Conservation (phyloP, 2,113 vertebrate genomes). For the Xenopus laevis region DNA sequence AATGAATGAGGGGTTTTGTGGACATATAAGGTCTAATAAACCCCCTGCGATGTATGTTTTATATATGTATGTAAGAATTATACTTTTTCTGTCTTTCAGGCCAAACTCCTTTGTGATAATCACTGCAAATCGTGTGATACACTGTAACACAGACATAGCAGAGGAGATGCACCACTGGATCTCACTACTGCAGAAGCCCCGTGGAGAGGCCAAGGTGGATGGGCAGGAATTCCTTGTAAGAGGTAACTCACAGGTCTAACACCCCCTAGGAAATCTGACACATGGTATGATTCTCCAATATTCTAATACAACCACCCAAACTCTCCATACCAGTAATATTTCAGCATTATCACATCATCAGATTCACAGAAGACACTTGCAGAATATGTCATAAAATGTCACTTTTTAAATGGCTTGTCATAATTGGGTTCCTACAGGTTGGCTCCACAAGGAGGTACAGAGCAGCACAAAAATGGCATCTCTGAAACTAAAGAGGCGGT, state of each 20-base stretch:
- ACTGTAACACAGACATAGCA: constrained; percentile 86
- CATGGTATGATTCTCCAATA: no score
- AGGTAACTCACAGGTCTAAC: constrained; percentile 58
- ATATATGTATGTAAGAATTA: no score
- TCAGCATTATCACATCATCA: no score
- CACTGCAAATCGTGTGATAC: constrained; percentile 87
- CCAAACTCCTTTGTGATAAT: constrained; percentile 93
- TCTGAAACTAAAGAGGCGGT: constrained; percentile 87
- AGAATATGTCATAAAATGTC: no score
- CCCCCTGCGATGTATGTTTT: no score
- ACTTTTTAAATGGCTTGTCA: no score
- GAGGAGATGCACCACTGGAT: constrained; percentile 97
- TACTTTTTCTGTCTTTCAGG: constrained; percentile 53
- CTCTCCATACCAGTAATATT: no score
- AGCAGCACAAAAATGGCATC: constrained; percentile 79
- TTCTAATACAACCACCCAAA: no score
- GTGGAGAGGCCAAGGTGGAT: constrained; percentile 82
- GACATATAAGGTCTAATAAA: no score
- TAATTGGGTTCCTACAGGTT: constrained; percentile 62
- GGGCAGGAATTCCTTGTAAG: constrained; percentile 88
- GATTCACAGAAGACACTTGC: no score
- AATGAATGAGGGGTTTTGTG: no score
- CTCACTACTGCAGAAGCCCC: constrained; percentile 86
- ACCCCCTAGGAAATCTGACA: no score
- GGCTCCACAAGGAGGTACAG: constrained; percentile 89